Percentiles rank a stretch among this genome's conserved stretches.
phyloP scores from a whole-genome alignment of 1,140 invertebrate species.

The Physella acuta region DNA sequence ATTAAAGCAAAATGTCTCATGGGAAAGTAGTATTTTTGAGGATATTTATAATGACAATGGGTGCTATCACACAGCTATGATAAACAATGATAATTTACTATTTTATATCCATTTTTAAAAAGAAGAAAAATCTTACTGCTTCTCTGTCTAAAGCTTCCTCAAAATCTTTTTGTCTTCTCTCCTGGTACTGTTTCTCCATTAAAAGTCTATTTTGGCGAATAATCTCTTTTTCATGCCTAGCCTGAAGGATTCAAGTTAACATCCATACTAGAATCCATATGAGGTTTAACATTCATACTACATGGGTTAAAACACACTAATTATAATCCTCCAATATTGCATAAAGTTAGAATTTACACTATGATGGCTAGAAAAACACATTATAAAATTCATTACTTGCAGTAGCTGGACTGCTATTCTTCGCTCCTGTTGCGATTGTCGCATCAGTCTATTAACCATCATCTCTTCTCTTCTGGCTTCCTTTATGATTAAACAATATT shows the following conservation, averaged over 20 bases:
- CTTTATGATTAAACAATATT: too few species aligned
- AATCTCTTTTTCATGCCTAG: slow-evolving; percentile 59
- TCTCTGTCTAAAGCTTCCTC: slow-evolving; percentile 58
- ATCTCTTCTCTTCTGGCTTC: slow-evolving; percentile 56
- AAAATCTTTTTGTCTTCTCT: slow-evolving; percentile 56
- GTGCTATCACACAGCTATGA: too few species aligned
- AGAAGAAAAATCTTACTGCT: slow-evolving; percentile 42
- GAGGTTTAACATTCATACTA: too few species aligned
- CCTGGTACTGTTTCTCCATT: slow-evolving; percentile 57
- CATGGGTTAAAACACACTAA: too few species aligned
- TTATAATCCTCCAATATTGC: too few species aligned
- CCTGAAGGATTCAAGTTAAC: slow-evolving; percentile 33
- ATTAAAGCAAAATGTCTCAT: too few species aligned
- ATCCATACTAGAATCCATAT: too few species aligned
- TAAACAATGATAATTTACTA: not conserved
- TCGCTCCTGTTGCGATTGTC: slow-evolving; percentile 60
- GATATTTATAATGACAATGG: too few species aligned
- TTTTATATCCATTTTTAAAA: not conserved
- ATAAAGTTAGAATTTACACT: too few species aligned
- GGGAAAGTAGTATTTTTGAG: too few species aligned
- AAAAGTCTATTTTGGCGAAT: slow-evolving; percentile 55
- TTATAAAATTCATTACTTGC: slow-evolving; percentile 26
- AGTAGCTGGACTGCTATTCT: slow-evolving; percentile 60
- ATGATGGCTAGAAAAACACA: too few species aligned
- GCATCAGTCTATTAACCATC: slow-evolving; percentile 57